Conservation (phyloP, 2,113 vertebrate genomes). For the Podarcis cretensis region DNA sequence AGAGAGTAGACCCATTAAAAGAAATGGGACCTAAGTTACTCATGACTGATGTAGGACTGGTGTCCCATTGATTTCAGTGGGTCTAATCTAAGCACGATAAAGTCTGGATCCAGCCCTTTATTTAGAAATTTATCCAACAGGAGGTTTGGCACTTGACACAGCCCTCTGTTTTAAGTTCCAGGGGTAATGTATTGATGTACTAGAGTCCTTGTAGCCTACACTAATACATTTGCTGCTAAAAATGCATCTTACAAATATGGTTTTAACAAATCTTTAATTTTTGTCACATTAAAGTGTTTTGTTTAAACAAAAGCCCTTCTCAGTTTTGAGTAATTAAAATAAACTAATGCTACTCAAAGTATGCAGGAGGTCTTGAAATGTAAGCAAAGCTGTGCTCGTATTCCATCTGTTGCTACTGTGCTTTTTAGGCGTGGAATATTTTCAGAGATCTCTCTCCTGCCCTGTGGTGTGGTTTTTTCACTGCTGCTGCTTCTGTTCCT, state of each 20-base stretch:
- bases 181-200: constrained; percentile 47
- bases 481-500: constrained; percentile 7
- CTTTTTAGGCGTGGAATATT: constrained; percentile 68
- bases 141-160: constrained; percentile 24
- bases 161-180: constrained; percentile 48
- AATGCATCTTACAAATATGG: constrained; percentile 70
- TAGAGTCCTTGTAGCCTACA: constrained; percentile 62
- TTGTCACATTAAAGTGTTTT: constrained; percentile 71
- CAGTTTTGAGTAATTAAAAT: constrained; percentile 77
- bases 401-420: constrained; percentile 70
- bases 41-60: too few species aligned
- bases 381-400: constrained; percentile 75
- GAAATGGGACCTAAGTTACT: too few species aligned
- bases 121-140: background rate
- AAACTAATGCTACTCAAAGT: constrained; percentile 73
- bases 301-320: constrained; percentile 72
- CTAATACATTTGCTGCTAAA: constrained; percentile 65
- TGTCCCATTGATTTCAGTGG: background rate
- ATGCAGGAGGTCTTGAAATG: constrained; percentile 73
- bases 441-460: constrained; percentile 44
- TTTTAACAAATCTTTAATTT: constrained; percentile 69
- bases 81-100: background rate
- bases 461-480: constrained; percentile 40
- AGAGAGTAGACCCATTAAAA: too few species aligned
- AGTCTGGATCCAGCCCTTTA: background rate